Evolutionary conservation across 2,888 invertebrate species (phyloP).

Genomic region (Gasteruption jaculator): DNA sequence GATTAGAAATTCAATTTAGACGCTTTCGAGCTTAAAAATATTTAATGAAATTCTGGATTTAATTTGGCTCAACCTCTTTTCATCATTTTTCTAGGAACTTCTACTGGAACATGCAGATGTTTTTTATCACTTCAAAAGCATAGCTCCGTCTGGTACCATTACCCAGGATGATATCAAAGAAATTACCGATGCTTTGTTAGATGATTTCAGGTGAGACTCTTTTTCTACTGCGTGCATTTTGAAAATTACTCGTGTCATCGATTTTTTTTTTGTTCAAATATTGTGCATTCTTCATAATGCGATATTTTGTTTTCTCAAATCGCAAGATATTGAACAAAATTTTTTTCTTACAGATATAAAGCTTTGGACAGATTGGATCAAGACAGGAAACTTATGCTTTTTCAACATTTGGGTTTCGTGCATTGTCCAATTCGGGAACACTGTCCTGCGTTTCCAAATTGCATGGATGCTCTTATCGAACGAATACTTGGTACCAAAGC

Average conservation of each 20-base stretch:
- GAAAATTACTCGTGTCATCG: neutral
- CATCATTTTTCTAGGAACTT: constrained; percentile 62
- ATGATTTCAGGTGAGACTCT: constrained; percentile 73
- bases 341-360: constrained; percentile 67
- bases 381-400: constrained; percentile 89
- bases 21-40: no score
- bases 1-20: no score
- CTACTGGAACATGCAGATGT: constrained; percentile 88
- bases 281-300: constrained; percentile 1
- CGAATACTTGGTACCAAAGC: constrained; percentile 66
- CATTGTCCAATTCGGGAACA: constrained; percentile 93
- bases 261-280: neutral
- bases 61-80: neutral
- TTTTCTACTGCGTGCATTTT: neutral
- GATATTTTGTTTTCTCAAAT: no score
- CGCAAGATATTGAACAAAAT: constrained; percentile 9
- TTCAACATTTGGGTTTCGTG: constrained; percentile 92
- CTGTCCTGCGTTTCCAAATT: constrained; percentile 84
- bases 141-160: constrained; percentile 83
- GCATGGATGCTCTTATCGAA: constrained; percentile 74
- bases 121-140: constrained; percentile 89
- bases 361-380: constrained; percentile 90
- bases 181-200: constrained; percentile 86
- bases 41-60: no score
- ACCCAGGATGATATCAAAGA: constrained; percentile 92